These are phyloP conservation scores for Balearica regulorum DNA, from an alignment of 2,797 vertebrate species.

Conservation along the genomic window DNA sequence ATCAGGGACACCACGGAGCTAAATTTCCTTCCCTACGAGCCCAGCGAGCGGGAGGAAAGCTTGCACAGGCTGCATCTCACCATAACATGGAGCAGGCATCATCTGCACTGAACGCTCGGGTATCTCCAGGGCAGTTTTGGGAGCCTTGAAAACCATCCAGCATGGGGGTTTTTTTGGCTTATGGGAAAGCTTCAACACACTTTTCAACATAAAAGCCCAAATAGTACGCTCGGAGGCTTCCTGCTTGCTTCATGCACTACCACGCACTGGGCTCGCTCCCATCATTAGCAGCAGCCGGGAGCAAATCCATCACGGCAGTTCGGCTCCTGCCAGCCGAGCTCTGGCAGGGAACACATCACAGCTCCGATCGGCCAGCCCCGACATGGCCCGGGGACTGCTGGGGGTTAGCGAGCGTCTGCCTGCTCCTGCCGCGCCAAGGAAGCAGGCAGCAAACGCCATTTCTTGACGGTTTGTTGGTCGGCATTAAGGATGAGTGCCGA, in stretches of 20 bases:
- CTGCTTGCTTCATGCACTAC: accelerated
- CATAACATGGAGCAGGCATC: accelerated
- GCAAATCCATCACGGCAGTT: not conserved
- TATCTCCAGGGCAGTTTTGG: not conserved
- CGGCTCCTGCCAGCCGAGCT: not conserved
- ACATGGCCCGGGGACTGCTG: accelerated
- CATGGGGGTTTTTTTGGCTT: not conserved
- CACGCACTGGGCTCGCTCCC: not conserved
- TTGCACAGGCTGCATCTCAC: accelerated
- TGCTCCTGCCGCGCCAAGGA: not conserved
- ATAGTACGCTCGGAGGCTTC: not conserved
- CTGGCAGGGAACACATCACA: not conserved
- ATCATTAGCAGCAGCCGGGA: not conserved
- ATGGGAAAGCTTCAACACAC: not conserved
- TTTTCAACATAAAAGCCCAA: not conserved
- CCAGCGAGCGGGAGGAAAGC: not conserved
- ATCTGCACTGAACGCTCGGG: not conserved
- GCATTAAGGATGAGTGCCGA: not conserved
- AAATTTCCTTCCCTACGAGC: not conserved
- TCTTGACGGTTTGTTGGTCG: not conserved
- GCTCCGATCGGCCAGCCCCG: not conserved
- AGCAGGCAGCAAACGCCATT: not conserved
- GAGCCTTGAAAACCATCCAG: not conserved
- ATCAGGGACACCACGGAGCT: not conserved
- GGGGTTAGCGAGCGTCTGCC: not conserved